A percentile compares a stretch with the other conserved stretches of the same genome.
Conservation (phyloP, 2,113 vertebrate genomes). For the Clupea harengus region DNA sequence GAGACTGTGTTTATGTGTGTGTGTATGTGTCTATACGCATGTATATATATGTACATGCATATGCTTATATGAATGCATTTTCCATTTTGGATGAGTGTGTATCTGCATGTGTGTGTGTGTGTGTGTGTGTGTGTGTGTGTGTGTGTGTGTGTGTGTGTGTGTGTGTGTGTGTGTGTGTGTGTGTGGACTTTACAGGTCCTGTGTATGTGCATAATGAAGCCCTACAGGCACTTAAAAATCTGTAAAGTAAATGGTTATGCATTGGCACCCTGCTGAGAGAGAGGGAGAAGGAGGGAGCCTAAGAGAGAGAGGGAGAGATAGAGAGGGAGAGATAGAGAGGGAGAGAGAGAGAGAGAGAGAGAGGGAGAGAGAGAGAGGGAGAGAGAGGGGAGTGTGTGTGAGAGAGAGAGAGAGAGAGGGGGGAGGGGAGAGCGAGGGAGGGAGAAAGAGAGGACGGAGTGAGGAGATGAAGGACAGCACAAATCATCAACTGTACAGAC, state of each 20-base stretch:
- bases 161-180: slow-evolving; percentile 3
- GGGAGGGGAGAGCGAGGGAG: slow-evolving; percentile 46
- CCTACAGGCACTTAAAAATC: slow-evolving; percentile 89
- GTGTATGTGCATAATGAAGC: slow-evolving; percentile 99
- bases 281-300: slow-evolving; percentile 24
- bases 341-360: slow-evolving; percentile 16
- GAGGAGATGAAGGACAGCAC: slow-evolving; percentile 72
- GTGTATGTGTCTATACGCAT: neutral
- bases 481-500: slow-evolving; percentile 84
- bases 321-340: slow-evolving; percentile 57
- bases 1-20: neutral
- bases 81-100: too few relatives aligned
- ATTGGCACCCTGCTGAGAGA: slow-evolving; percentile 86
- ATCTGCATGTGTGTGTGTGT: neutral
- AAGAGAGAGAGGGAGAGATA: neutral
- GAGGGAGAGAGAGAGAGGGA: slow-evolving; percentile 51
- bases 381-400: slow-evolving; percentile 27
- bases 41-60: neutral
- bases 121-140: neutral
- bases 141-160: neutral
- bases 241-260: slow-evolving; percentile 90
- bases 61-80: too few relatives aligned
- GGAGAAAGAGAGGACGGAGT: slow-evolving; percentile 47
- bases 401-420: slow-evolving; percentile 63
- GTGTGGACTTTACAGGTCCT: slow-evolving; percentile 88